A percentile compares a stretch with the other conserved stretches of the same genome.
phyloP scores from a whole-genome alignment of 1,140 invertebrate species.

The Cataglyphis hispanica region DNA sequence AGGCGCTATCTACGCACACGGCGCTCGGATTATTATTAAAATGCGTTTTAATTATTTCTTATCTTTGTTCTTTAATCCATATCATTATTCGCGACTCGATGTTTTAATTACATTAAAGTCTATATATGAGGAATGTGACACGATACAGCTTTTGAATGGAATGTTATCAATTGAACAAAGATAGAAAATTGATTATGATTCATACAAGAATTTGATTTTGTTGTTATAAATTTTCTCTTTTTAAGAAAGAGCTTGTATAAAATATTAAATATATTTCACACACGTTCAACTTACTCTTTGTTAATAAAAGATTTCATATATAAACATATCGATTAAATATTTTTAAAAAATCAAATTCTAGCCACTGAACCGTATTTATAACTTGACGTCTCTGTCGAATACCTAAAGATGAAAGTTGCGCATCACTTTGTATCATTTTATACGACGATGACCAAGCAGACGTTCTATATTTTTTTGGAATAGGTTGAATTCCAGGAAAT shows the following conservation, averaged over 20 bases:
- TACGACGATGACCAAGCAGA: conserved; percentile 12
- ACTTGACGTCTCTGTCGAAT: background rate
- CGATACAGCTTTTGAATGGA: background rate
- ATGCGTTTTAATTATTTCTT: background rate
- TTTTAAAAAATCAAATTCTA: background rate
- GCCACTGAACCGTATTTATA: conserved; percentile 2
- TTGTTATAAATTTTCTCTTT: background rate
- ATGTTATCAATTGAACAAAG: background rate
- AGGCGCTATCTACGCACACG: conserved; percentile 4
- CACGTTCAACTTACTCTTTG: background rate
- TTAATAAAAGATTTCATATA: background rate
- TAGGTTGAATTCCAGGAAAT: background rate
- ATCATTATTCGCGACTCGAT: background rate
- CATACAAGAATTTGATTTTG: background rate
- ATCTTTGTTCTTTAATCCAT: background rate
- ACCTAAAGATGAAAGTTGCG: background rate
- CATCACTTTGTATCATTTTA: background rate
- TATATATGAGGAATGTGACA: background rate
- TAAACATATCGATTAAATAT: background rate
- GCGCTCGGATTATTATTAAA: background rate
- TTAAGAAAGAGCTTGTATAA: background rate
- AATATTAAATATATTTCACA: background rate
- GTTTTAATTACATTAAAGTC: background rate
- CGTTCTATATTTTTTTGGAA: conserved; percentile 1
- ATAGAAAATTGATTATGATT: background rate